Conservation (phyloP, 2,888 invertebrate genomes). For the Platycnemis pennipes region DNA sequence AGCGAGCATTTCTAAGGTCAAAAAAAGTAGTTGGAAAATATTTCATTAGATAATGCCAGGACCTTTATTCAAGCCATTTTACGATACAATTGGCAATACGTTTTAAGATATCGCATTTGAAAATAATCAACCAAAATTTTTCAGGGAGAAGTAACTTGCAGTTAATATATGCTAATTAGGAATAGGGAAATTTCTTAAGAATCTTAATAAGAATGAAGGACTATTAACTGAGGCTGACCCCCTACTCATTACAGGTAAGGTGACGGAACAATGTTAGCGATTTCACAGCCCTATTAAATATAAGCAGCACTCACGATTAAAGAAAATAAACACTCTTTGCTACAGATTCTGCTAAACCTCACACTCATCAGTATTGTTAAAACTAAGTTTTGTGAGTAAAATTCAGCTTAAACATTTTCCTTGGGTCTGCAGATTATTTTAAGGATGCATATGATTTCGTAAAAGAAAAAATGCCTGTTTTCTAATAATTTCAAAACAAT, state of each 20-base stretch:
- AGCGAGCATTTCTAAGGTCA: background rate
- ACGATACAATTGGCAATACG: background rate
- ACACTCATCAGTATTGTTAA: constrained; percentile 63
- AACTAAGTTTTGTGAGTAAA: constrained; percentile 48
- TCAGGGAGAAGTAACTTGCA: background rate
- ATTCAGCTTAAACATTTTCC: constrained; percentile 2
- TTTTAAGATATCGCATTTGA: background rate
- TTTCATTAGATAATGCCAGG: background rate
- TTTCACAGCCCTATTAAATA: constrained; percentile 61
- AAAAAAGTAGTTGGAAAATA: background rate
- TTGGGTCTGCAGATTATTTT: constrained; percentile 17
- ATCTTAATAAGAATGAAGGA: background rate
- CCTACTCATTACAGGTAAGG: constrained; percentile 6
- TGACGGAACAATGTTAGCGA: constrained; percentile 41
- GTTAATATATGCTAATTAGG: background rate
- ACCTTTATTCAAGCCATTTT: background rate
- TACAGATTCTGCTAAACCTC: constrained; percentile 45
- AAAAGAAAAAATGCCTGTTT: background rate
- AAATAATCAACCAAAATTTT: background rate
- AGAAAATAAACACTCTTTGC: constrained; percentile 19
- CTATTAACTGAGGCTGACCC: background rate
- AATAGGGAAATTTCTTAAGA: background rate
- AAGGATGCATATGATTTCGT: constrained; percentile 45
- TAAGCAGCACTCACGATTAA: constrained; percentile 64
- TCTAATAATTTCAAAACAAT: background rate